A percentile compares a stretch with the other conserved stretches of the same genome.
Conservation (phyloP, 2,797 vertebrate species). For the Poeciliopsis presidionis region DNA sequence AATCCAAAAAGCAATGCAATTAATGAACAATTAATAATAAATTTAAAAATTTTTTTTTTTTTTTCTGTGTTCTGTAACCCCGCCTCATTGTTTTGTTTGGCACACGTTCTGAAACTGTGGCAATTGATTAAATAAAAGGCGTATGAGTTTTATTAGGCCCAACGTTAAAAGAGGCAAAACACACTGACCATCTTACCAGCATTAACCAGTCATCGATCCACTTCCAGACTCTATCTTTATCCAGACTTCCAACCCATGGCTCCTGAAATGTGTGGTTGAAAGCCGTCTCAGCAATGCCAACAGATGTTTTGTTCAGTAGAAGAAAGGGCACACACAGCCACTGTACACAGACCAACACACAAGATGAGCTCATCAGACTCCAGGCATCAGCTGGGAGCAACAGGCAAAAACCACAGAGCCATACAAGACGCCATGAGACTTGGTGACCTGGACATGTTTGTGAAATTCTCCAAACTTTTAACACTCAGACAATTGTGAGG, state of each 20-base stretch:
- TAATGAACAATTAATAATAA: too few relatives aligned
- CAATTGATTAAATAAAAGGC: background rate
- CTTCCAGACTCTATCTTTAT: conserved; percentile 62
- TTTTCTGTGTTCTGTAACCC: background rate
- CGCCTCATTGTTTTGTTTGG: background rate
- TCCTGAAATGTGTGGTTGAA: conserved; percentile 71
- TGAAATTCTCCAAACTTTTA: background rate
- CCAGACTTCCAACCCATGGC: conserved; percentile 79
- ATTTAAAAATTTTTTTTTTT: too few relatives aligned
- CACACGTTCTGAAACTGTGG: background rate
- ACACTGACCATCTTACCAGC: conserved; percentile 53
- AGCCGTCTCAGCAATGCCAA: conserved; percentile 76
- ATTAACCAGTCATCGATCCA: conserved; percentile 78
- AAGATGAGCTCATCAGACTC: background rate
- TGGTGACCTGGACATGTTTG: background rate
- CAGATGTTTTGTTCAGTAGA: conserved; percentile 67
- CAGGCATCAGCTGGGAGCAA: background rate
- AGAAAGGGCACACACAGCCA: conserved; percentile 79
- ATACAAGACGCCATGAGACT: background rate
- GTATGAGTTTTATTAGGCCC: background rate
- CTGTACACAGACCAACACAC: conserved; percentile 36
- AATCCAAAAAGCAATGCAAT: too few relatives aligned
- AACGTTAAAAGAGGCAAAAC: background rate
- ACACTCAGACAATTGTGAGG: background rate
- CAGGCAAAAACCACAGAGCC: background rate